Conservation (phyloP, 1,140 invertebrate species). For the Drosophila nasuta region DNA sequence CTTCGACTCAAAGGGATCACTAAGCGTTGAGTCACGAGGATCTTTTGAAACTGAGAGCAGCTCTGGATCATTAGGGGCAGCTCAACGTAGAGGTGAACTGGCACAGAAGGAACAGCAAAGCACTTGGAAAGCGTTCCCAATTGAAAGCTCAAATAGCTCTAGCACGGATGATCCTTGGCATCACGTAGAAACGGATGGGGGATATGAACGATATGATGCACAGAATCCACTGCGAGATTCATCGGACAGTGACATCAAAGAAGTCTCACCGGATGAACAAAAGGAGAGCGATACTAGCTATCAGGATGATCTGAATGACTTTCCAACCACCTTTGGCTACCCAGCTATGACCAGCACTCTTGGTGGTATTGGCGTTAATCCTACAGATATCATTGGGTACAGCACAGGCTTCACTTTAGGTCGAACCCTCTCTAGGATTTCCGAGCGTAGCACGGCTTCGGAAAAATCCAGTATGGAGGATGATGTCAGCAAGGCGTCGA, state of each 20-base stretch:
- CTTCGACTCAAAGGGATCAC: conserved; percentile 87
- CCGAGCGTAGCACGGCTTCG: conserved; percentile 94
- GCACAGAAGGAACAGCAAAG: conserved; percentile 88
- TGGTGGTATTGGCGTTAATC: conserved; percentile 85
- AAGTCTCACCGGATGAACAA: conserved; percentile 80
- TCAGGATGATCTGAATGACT: conserved; percentile 90
- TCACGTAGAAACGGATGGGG: conserved; percentile 89
- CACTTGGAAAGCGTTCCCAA: conserved; percentile 92
- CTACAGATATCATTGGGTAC: conserved; percentile 89
- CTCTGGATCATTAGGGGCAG: conserved; percentile 89
- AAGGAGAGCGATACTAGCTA: conserved; percentile 87
- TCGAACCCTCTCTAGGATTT: conserved; percentile 93
- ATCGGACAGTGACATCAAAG: conserved; percentile 79
- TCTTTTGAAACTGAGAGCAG: conserved; percentile 90
- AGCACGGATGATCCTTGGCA: conserved; percentile 93
- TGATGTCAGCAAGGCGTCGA: conserved; percentile 93
- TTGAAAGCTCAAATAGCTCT: conserved; percentile 91
- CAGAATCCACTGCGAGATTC: conserved; percentile 85
- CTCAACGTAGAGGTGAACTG: conserved; percentile 87
- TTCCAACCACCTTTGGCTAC: conserved; percentile 90
- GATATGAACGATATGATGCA: conserved; percentile 86
- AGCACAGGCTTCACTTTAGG: conserved; percentile 89
- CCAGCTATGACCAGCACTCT: conserved; percentile 86
- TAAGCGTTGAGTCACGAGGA: conserved; percentile 88
- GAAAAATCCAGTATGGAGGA: conserved; percentile 92